phyloP scores from a whole-genome alignment of 2,888 invertebrate species.

The Melitaea athalia region DNA sequence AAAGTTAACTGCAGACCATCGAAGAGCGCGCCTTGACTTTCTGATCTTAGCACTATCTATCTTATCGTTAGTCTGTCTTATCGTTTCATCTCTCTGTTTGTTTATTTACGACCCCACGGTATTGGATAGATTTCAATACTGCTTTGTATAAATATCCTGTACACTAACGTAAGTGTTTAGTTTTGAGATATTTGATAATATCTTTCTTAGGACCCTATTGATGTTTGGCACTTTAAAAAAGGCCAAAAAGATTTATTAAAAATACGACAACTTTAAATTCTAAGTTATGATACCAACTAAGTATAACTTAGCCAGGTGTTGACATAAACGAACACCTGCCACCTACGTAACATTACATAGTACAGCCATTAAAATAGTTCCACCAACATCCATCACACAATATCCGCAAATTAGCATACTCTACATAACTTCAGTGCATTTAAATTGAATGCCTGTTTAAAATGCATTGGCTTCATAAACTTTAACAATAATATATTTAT shows the following conservation, averaged over 20 bases:
- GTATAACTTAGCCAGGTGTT: slow-evolving; percentile 11
- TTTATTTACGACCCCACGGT: too few relatives aligned
- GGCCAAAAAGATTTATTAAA: not conserved
- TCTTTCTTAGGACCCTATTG: too few relatives aligned
- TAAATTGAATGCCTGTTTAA: slow-evolving; percentile 22
- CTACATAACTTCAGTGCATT: slow-evolving; percentile 14
- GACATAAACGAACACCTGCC: slow-evolving; percentile 24
- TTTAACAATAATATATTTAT: not conserved
- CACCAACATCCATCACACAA: slow-evolving; percentile 20
- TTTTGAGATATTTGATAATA: too few relatives aligned
- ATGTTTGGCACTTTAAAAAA: not conserved
- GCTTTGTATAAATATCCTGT: too few relatives aligned
- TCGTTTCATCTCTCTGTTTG: too few relatives aligned
- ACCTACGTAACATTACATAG: slow-evolving; percentile 15
- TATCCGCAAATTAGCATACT: slow-evolving; percentile 21
- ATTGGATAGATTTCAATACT: too few relatives aligned
- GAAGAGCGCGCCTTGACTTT: too few relatives aligned
- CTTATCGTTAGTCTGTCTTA: too few relatives aligned
- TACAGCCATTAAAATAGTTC: slow-evolving; percentile 27
- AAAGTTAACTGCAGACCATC: too few relatives aligned
- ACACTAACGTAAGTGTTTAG: too few relatives aligned
- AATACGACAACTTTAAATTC: not conserved
- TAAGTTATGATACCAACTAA: not conserved
- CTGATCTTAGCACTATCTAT: too few relatives aligned
- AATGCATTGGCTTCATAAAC: slow-evolving; percentile 8